These are phyloP conservation scores for Accipiter virgatus DNA, from an alignment of 2,113 vertebrate genomes.

Conservation along the genomic window DNA sequence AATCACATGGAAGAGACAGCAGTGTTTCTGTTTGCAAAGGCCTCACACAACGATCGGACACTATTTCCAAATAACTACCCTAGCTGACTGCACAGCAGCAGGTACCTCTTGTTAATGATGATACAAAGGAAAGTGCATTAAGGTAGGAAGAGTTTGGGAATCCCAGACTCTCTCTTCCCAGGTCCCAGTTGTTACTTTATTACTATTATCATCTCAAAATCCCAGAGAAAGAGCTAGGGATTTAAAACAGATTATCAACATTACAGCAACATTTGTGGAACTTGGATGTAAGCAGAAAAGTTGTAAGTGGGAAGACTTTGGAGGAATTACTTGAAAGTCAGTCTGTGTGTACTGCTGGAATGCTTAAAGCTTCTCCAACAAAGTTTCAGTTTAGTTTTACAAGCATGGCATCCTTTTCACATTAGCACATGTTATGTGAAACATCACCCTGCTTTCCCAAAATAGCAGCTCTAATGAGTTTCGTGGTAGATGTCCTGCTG, in stretches of 20 bases:
- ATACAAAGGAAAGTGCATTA: neutral
- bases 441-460: neutral
- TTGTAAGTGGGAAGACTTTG: neutral
- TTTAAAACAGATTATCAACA: neutral
- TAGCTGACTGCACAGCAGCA: neutral
- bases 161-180: neutral
- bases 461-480: constrained; percentile 40
- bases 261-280: neutral
- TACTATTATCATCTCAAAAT: neutral
- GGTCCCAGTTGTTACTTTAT: neutral
- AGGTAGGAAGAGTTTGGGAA: neutral
- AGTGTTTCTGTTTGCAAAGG: neutral
- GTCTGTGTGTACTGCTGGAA: neutral
- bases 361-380: neutral
- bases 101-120: neutral
- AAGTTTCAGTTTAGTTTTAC: constrained; percentile 35
- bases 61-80: neutral
- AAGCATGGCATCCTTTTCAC: constrained; percentile 38
- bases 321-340: neutral
- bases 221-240: neutral
- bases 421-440: constrained; percentile 19
- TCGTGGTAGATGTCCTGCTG: constrained; percentile 3
- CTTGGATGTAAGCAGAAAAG: neutral
- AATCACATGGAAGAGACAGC: neutral
- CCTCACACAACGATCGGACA: neutral